Evolutionary conservation across 2,113 vertebrate genomes (phyloP).

Genomic region (Odocoileus hemionus): DNA sequence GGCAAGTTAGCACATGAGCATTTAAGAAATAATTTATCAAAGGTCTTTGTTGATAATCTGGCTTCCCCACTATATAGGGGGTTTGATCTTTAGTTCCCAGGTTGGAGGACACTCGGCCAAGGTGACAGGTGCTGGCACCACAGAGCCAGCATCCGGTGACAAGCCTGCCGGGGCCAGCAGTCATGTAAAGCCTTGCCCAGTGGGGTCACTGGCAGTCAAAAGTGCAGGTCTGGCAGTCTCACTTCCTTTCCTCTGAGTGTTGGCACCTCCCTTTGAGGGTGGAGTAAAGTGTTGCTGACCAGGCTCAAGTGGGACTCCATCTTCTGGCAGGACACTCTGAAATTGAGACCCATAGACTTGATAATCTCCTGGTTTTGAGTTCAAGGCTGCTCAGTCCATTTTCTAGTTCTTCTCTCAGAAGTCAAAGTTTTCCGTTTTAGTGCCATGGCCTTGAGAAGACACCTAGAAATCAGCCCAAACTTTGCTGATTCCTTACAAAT

Average conservation of each 20-base stretch:
- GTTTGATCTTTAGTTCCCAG: not conserved
- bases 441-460: not conserved
- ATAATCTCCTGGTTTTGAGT: not conserved
- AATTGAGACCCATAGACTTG: not conserved
- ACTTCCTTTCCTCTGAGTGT: not conserved
- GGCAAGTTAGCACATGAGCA: not conserved
- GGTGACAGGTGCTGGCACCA: not conserved
- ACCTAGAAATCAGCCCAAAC: not conserved
- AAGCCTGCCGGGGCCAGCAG: not conserved
- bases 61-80: no score
- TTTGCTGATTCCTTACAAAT: not conserved
- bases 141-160: not conserved
- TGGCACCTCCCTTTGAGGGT: not conserved
- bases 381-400: not conserved
- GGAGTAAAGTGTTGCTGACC: not conserved
- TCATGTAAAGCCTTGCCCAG: not conserved
- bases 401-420: not conserved
- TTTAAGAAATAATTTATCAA: not conserved
- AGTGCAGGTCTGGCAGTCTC: rapidly evolving
- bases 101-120: not conserved
- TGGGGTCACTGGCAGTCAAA: not conserved
- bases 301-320: not conserved
- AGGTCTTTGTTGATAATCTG: not conserved
- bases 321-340: not conserved
- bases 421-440: not conserved